Base-by-base conservation (phyloP, 2,113 vertebrate species). In the Tor tambroides region DNA sequence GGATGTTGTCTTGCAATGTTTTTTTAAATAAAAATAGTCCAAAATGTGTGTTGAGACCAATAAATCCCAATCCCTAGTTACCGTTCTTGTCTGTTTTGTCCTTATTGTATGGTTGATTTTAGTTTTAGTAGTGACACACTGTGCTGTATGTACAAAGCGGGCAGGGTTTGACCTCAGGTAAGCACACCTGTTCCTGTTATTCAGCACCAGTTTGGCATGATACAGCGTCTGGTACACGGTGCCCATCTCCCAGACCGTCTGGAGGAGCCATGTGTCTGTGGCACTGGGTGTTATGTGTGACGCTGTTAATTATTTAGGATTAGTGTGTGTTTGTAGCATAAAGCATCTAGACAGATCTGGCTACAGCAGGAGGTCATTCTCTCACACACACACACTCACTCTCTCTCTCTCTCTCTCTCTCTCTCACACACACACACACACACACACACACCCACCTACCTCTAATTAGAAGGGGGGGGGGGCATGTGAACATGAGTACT, bases 291-390 rank as follows among this genome's bases (percentile, higher is more conserved):
- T 49, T 46, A 30, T 81, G 61, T 83, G 41, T 41, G 41, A 49
- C 38, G 2, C 26, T 61, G 61, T 83, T 67, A 83, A 83, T 83
- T 83, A 83, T 83, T 83, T 30, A 83, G 41, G 41, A 83, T 83
- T 83, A 49, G 80, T 67, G 59, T 82, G 78, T 80, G 80, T 69
- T 49, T 49, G 80, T 49, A 83, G 61, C 38, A 83, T 65, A 21
- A 83, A 67, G 61, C 41, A 83, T 67, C 51, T 43, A 82, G 59
- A 85, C 85, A 54, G 54, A 88, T 56, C 30, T 54, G 56, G 46
- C 56, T 54, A 41, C 35, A 72, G 2, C 59, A 23, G 79, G 54
- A 88, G 32, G 35, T 78, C 80, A 77, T 17, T 26, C 4, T 15
- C n/a, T 41, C 35, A 19, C 35, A 12, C 54, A 10, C 11, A 43